Percentiles rank a stretch among this genome's conserved stretches.
Evolutionary conservation across 2,888 invertebrate genomes (phyloP).

Genomic region (Agelastica alni): DNA sequence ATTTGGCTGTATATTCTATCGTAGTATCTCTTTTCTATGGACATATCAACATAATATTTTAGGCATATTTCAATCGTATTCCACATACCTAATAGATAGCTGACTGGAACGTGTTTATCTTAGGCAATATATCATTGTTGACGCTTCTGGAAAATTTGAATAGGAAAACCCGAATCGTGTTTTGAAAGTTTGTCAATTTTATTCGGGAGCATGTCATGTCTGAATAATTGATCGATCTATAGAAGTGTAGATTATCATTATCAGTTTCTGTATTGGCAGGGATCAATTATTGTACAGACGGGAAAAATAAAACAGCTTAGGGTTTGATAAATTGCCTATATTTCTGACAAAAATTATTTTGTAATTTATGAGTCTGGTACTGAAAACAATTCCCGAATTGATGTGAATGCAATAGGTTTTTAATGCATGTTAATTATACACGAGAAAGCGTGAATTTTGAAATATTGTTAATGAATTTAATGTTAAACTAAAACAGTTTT

Average conservation of each 20-base stretch:
- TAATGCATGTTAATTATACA: slow-evolving; percentile 1
- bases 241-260: slow-evolving; percentile 23
- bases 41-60: slow-evolving; percentile 25
- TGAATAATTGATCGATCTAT: slow-evolving; percentile 29
- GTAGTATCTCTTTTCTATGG: not conserved
- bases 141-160: slow-evolving; percentile 32
- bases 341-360: slow-evolving; percentile 18
- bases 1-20: too few species aligned
- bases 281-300: slow-evolving; percentile 25
- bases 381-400: slow-evolving; percentile 16
- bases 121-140: slow-evolving; percentile 31
- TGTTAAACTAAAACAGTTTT: too few species aligned
- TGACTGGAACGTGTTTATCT: slow-evolving; percentile 33
- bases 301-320: slow-evolving; percentile 24
- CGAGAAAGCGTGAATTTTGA: too few species aligned
- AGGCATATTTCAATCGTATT: slow-evolving; percentile 22
- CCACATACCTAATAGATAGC: slow-evolving; percentile 28
- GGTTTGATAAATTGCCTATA: slow-evolving; percentile 22
- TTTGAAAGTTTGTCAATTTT: slow-evolving; percentile 35
- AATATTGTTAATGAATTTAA: too few species aligned
- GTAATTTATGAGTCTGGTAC: slow-evolving; percentile 13
- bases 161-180: slow-evolving; percentile 31
- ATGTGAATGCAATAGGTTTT: slow-evolving; percentile 1
- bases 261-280: slow-evolving; percentile 22
- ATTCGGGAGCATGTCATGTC: slow-evolving; percentile 28